These are phyloP conservation scores for Aradus depressus DNA, from an alignment of 2,888 invertebrate genomes.

Conservation along the genomic window DNA sequence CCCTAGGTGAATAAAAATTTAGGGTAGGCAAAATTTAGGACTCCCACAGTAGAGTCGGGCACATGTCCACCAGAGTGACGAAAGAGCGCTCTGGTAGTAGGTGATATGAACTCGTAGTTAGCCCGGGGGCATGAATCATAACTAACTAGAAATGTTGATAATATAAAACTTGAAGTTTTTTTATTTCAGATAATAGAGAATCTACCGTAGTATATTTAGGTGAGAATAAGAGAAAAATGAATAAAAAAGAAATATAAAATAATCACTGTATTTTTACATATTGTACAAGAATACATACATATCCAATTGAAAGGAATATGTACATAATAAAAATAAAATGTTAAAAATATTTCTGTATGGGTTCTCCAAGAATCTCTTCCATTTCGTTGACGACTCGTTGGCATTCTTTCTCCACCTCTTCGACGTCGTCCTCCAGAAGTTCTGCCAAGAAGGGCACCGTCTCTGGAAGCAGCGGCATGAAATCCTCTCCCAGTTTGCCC, in stretches of 20 bases:
- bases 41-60: too few relatives aligned
- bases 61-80: too few relatives aligned
- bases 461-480: conserved; percentile 78
- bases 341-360: conserved; percentile 78
- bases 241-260: neutral
- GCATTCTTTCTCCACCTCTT: conserved; percentile 66
- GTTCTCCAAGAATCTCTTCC: conserved; percentile 79
- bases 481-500: conserved; percentile 75
- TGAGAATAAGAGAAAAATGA: neutral
- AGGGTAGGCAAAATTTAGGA: too few relatives aligned
- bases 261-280: neutral
- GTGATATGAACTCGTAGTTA: too few relatives aligned
- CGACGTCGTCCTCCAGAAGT: conserved; percentile 79
- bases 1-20: too few relatives aligned
- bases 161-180: too few relatives aligned
- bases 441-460: conserved; percentile 91
- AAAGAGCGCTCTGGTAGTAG: too few relatives aligned
- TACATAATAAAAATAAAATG: conserved; percentile 9
- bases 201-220: too few relatives aligned
- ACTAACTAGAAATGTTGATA: too few relatives aligned
- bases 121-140: too few relatives aligned
- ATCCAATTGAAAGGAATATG: neutral
- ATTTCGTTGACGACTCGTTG: conserved; percentile 71
- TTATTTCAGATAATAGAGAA: too few relatives aligned
- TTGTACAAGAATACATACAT: neutral